These are phyloP conservation scores for Hypsopygia costalis DNA, from an alignment of 2,888 invertebrate species.

Conservation along the genomic window DNA sequence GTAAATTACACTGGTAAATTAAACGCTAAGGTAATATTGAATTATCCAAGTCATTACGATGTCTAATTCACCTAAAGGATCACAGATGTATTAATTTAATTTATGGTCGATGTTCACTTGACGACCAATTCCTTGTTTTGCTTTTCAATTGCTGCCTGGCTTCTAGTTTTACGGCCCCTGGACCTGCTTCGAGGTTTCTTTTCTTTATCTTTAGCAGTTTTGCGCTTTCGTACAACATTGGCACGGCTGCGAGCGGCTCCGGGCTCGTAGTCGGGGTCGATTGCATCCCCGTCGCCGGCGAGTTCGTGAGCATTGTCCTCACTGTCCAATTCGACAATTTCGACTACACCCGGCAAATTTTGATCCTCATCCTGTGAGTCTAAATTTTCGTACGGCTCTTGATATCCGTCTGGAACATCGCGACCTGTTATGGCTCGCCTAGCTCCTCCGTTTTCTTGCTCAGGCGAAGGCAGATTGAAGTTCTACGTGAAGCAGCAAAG, in stretches of 20 bases:
- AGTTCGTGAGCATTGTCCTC: slow-evolving; percentile 28
- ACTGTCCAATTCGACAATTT: slow-evolving; percentile 58
- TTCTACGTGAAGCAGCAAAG: slow-evolving; percentile 68
- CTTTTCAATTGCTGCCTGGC: slow-evolving; percentile 53
- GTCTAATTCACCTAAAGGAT: slow-evolving; percentile 46
- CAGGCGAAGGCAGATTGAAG: slow-evolving; percentile 69
- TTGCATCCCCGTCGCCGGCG: slow-evolving; percentile 38
- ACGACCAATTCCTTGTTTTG: slow-evolving; percentile 44
- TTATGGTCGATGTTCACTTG: slow-evolving; percentile 39
- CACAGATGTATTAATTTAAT: slow-evolving; percentile 54
- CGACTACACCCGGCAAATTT: slow-evolving; percentile 51
- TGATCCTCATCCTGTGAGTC: slow-evolving; percentile 48
- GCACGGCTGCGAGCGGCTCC: slow-evolving; percentile 63
- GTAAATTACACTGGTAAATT: slow-evolving; percentile 10
- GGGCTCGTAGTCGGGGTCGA: slow-evolving; percentile 60
- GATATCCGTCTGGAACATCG: slow-evolving; percentile 59
- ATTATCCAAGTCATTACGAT: slow-evolving; percentile 33
- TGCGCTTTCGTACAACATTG: slow-evolving; percentile 59
- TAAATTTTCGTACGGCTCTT: slow-evolving; percentile 48
- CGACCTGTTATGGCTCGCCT: slow-evolving; percentile 43
- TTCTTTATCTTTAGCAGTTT: slow-evolving; percentile 51
- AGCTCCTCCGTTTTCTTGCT: slow-evolving; percentile 39
- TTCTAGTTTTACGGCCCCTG: slow-evolving; percentile 63
- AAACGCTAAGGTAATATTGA: slow-evolving; percentile 20
- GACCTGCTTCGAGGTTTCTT: slow-evolving; percentile 63